phyloP scores from a whole-genome alignment of 2,888 invertebrate genomes.

The Philaethria dido region DNA sequence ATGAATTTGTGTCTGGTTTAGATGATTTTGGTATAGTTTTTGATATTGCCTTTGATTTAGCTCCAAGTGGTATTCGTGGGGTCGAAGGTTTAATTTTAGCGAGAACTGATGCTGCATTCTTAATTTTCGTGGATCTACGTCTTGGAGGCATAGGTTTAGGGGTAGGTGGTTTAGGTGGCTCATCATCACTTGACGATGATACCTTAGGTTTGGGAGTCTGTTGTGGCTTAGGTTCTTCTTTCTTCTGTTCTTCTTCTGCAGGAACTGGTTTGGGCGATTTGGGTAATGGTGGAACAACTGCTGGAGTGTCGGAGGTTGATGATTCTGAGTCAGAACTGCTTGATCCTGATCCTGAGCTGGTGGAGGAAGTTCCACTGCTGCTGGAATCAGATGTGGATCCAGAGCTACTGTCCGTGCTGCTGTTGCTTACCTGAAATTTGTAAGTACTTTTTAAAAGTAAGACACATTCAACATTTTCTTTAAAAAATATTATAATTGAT shows the following conservation, averaged over 20 bases:
- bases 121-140: conserved; percentile 85
- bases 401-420: conserved; percentile 86
- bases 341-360: conserved; percentile 87
- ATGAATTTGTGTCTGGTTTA: conserved; percentile 56
- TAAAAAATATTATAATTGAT: background rate
- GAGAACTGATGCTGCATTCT: conserved; percentile 85
- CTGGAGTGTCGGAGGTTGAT: conserved; percentile 77
- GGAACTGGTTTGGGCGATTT: conserved; percentile 73
- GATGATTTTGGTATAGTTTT: conserved; percentile 71
- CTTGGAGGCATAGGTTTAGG: conserved; percentile 69
- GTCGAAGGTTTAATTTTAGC: conserved; percentile 79
- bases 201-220: conserved; percentile 71
- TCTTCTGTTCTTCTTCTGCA: conserved; percentile 67
- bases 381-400: conserved; percentile 88
- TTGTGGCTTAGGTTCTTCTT: conserved; percentile 65
- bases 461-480: background rate
- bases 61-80: conserved; percentile 63
- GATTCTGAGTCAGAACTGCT: conserved; percentile 89
- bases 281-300: conserved; percentile 53
- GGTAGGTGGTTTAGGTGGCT: conserved; percentile 71
- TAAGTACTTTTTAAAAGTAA: background rate
- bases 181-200: conserved; percentile 86
- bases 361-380: conserved; percentile 87
- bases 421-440: conserved; percentile 69
- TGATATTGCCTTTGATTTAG: conserved; percentile 68